Evolutionary conservation across 2,113 vertebrate species (phyloP).

Genomic region (Tychaedon coryphoeus): DNA sequence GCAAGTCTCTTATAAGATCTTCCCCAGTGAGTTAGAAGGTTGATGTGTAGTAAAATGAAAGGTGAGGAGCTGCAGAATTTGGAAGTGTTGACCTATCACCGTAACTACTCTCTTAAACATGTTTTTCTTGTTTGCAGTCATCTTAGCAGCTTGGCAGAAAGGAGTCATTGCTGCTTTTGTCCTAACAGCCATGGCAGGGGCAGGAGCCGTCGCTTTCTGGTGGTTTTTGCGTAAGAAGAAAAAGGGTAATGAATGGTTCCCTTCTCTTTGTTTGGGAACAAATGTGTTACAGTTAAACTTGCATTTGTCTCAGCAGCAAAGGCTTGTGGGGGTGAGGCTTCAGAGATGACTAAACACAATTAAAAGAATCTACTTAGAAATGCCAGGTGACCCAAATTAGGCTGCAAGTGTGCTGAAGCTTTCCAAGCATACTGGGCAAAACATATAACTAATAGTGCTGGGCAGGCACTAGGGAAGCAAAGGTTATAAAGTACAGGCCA

Average conservation of each 20-base stretch:
- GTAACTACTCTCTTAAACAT: not conserved
- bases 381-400: not conserved
- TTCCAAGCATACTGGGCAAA: not conserved
- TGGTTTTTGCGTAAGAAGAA: slow-evolving; percentile 49
- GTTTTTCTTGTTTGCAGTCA: slow-evolving; percentile 49
- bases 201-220: not conserved
- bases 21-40: not conserved
- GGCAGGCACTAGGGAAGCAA: not conserved
- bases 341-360: not conserved
- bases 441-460: not conserved
- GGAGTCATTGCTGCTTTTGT: slow-evolving; percentile 40
- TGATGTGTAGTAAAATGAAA: not conserved
- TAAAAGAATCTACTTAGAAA: not conserved
- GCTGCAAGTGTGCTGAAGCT: not conserved
- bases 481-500: not conserved
- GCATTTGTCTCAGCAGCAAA: not conserved
- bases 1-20: not conserved
- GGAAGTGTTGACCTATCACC: not conserved
- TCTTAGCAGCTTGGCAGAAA: slow-evolving; percentile 66
- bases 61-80: not conserved
- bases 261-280: not conserved
- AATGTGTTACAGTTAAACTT: not conserved
- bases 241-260: slow-evolving; percentile 53
- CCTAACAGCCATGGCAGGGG: not conserved
- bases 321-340: not conserved